Percentiles rank a stretch among this genome's conserved stretches.
phyloP scores from a whole-genome alignment of 2,113 vertebrate species.

The Rhegmatorhina hoffmannsi region DNA sequence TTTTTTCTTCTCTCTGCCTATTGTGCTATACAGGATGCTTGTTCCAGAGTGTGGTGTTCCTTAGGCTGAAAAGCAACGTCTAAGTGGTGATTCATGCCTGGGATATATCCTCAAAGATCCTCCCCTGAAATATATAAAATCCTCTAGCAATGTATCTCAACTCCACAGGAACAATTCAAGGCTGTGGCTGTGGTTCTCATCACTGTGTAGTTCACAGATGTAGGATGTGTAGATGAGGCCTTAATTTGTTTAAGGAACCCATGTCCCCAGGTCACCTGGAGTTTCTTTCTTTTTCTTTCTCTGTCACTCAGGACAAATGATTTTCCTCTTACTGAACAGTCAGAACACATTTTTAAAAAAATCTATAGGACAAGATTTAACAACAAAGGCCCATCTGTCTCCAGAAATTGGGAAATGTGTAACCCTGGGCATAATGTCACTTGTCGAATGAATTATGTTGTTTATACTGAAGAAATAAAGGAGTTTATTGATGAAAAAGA shows the following conservation, averaged over 20 bases:
- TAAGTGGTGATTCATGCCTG: background rate
- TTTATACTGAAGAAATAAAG: background rate
- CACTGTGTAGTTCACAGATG: background rate
- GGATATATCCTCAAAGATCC: background rate
- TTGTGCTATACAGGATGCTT: background rate
- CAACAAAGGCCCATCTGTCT: conserved; percentile 4
- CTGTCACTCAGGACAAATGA: background rate
- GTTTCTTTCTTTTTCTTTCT: background rate
- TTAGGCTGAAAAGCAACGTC: background rate
- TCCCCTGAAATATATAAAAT: background rate
- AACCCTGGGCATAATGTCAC: conserved; percentile 30
- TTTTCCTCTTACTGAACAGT: background rate
- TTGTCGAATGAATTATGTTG: conserved; percentile 35
- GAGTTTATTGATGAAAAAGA: background rate
- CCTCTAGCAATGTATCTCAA: background rate
- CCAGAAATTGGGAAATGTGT: background rate
- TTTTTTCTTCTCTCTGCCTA: background rate
- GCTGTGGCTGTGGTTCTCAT: background rate
- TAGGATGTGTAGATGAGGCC: background rate
- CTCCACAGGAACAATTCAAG: background rate
- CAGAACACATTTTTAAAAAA: conserved; percentile 21
- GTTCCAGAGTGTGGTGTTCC: background rate
- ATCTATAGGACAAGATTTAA: conserved; percentile 12
- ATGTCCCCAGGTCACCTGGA: background rate
- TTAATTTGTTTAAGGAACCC: background rate